Percentiles rank a stretch among this genome's conserved stretches.
phyloP scores from a whole-genome alignment of 2,797 vertebrate species.

The Acanthurus leucopareius region DNA sequence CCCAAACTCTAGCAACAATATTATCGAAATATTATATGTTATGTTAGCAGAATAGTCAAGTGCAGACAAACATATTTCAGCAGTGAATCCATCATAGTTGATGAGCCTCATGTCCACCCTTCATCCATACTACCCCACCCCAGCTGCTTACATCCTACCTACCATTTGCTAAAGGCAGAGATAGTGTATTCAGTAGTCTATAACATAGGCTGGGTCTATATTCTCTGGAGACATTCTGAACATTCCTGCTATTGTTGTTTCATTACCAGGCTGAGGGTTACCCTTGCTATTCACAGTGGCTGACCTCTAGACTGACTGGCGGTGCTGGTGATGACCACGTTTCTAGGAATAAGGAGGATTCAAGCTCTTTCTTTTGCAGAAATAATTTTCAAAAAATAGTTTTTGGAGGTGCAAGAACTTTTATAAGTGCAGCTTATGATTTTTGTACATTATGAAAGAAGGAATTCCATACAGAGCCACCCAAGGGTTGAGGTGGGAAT shows the following conservation, averaged over 20 bases:
- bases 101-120: conserved; percentile 23
- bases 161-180: conserved; percentile 46
- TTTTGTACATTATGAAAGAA: not conserved
- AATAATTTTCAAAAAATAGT: conserved; percentile 1
- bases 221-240: conserved; percentile 74
- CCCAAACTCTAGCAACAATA: not conserved
- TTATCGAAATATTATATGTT: not conserved
- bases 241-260: conserved; percentile 85
- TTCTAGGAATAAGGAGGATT: conserved; percentile 42
- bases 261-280: conserved; percentile 76
- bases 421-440: not conserved
- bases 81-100: conserved; percentile 26
- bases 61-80: conserved; percentile 21
- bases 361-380: conserved; percentile 16
- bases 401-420: not conserved
- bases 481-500: not conserved
- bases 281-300: conserved; percentile 70
- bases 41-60: not conserved
- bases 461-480: not conserved
- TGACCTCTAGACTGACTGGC: conserved; percentile 74
- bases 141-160: conserved; percentile 16
- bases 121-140: conserved; percentile 28
- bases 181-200: conserved; percentile 54
- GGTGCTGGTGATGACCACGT: conserved; percentile 39
- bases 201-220: conserved; percentile 40